These are phyloP conservation scores for Onychomys arenicola DNA, from an alignment of 2,797 vertebrate species.

Conservation along the genomic window DNA sequence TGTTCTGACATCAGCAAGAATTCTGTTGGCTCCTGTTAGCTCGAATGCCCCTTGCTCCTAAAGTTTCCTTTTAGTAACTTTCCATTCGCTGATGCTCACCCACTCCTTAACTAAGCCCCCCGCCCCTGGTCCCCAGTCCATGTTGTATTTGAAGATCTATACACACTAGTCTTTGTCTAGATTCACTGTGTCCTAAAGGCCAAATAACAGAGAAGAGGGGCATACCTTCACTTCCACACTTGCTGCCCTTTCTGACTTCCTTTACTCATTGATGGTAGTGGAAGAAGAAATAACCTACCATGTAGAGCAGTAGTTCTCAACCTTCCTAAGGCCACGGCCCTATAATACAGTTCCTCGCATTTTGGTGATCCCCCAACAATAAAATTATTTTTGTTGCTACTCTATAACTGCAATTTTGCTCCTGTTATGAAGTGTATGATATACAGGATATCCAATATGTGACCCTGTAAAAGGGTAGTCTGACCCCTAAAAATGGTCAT, in stretches of 20 bases:
- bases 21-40: background rate
- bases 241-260: background rate
- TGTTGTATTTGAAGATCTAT: background rate
- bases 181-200: background rate
- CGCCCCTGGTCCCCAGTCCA: no score
- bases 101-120: background rate
- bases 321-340: background rate
- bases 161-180: background rate
- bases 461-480: background rate
- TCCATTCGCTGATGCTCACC: background rate
- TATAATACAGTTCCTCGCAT: background rate
- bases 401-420: background rate
- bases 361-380: background rate
- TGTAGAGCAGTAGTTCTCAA: background rate
- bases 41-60: background rate
- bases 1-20: background rate
- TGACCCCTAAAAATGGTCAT: background rate
- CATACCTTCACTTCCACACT: background rate
- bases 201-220: background rate
- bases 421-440: background rate
- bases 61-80: background rate
- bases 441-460: background rate
- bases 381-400: background rate
- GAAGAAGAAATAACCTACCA: background rate
- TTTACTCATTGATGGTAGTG: background rate